Evolutionary conservation across 30 jellyfish, hydroid and myxozoan genomes (phyloP).

Genomic region (Cassiopea xamachana): DNA sequence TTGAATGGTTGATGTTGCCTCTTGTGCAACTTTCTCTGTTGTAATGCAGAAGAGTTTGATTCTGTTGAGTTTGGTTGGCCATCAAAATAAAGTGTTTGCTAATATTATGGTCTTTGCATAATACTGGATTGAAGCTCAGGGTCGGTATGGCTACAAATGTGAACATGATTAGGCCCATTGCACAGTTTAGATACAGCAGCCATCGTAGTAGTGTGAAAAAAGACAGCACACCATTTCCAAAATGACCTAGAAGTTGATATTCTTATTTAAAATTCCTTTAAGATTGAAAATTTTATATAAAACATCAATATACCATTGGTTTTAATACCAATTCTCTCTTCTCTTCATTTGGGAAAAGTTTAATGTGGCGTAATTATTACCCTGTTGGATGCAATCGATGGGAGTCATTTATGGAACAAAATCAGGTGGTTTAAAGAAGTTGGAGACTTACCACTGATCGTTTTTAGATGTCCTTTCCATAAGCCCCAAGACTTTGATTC

Average conservation of each 20-base stretch:
- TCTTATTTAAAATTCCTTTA: no score
- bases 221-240: slow-evolving; percentile 78
- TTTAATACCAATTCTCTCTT: no score
- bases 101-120: slow-evolving; percentile 42
- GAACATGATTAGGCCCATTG: slow-evolving; percentile 38
- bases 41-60: slow-evolving; percentile 31
- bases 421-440: no score
- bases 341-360: no score
- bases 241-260: slow-evolving; percentile 32
- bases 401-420: no score
- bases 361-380: no score
- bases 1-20: not conserved
- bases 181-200: slow-evolving; percentile 54
- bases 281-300: no score
- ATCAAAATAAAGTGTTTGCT: slow-evolving; percentile 20
- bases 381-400: no score
- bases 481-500: slow-evolving; percentile 55
- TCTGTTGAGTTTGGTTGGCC: slow-evolving; percentile 15
- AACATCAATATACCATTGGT: no score
- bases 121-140: slow-evolving; percentile 23
- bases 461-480: slow-evolving; percentile 61
- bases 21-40: slow-evolving; percentile 4
- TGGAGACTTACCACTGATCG: slow-evolving; percentile 46
- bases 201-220: slow-evolving; percentile 74
- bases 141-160: slow-evolving; percentile 50